Conservation (phyloP, 2,113 vertebrate species). For the Macaca fascicularis region DNA sequence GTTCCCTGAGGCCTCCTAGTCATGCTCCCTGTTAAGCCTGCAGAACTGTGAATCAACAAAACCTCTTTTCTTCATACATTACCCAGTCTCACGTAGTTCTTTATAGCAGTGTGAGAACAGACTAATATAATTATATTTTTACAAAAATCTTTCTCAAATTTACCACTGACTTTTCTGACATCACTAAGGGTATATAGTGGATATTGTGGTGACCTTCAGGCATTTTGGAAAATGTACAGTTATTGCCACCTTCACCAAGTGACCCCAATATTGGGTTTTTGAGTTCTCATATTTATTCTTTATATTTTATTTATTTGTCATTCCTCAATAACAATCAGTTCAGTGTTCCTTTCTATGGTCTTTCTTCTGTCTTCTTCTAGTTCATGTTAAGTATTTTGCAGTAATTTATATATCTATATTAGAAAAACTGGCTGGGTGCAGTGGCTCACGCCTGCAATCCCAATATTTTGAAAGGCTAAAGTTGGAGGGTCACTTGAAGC, state of each 20-base stretch:
- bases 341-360: background rate
- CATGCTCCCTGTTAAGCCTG: too few relatives aligned
- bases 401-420: background rate
- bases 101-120: too few relatives aligned
- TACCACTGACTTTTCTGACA: background rate
- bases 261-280: background rate
- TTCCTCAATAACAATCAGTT: background rate
- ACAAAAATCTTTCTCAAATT: conserved; percentile 16
- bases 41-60: too few relatives aligned
- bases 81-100: too few relatives aligned
- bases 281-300: background rate
- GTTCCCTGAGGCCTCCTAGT: too few relatives aligned
- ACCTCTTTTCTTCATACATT: too few relatives aligned
- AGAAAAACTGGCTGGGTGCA: background rate
- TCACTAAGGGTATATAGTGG: background rate
- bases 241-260: background rate
- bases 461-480: too few relatives aligned
- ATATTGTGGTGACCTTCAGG: background rate
- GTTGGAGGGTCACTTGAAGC: too few relatives aligned
- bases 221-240: background rate
- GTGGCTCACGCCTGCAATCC: too few relatives aligned
- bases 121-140: background rate
- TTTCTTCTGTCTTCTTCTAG: background rate
- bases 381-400: background rate
- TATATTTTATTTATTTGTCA: background rate